Evolutionary conservation across 2,113 vertebrate genomes (phyloP).

Genomic region (Bambusicola thoracicus): DNA sequence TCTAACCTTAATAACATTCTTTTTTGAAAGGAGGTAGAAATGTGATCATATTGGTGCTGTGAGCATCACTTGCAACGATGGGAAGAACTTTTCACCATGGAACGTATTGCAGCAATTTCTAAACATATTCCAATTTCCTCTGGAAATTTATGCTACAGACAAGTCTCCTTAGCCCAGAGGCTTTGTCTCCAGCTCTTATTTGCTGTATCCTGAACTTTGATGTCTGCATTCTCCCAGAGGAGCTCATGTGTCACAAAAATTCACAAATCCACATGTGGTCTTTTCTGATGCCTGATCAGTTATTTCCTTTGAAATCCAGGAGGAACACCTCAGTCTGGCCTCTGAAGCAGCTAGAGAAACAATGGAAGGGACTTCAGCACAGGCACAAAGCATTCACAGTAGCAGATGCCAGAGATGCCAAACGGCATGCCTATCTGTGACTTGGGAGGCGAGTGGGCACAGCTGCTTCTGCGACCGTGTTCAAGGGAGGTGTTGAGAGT

Average conservation of each 20-base stretch:
- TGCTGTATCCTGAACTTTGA: conserved; percentile 65
- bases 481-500: background rate
- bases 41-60: background rate
- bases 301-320: conserved; percentile 56
- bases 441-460: background rate
- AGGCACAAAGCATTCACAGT: background rate
- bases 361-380: background rate
- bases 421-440: background rate
- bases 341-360: conserved; percentile 8
- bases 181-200: conserved; percentile 14
- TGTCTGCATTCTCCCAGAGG: conserved; percentile 4
- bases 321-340: conserved; percentile 6
- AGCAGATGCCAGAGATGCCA: background rate
- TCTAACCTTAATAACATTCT: background rate
- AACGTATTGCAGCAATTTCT: background rate
- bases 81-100: background rate
- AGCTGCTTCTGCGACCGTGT: background rate
- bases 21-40: background rate
- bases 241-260: background rate
- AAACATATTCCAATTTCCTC: background rate
- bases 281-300: conserved; percentile 37
- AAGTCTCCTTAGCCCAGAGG: background rate
- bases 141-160: conserved; percentile 13
- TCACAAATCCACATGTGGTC: conserved; percentile 50
- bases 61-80: background rate